These are phyloP conservation scores for Orthosia cruda DNA, from an alignment of 2,888 invertebrate genomes.

Conservation along the genomic window DNA sequence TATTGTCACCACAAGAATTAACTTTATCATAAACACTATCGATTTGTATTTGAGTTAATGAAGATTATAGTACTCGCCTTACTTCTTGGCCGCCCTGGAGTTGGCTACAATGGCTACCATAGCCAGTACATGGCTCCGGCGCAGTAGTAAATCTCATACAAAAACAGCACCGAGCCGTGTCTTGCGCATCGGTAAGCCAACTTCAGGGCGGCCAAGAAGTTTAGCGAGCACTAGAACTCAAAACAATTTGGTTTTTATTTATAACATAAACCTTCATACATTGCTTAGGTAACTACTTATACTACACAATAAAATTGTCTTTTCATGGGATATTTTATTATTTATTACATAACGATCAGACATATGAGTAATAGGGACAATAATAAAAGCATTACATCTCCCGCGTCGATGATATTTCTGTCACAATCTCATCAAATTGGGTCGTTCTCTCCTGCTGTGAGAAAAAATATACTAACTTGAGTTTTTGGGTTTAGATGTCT, in stretches of 20 bases:
- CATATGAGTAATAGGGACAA: conserved; percentile 16
- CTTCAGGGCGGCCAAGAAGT: too few relatives aligned
- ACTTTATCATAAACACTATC: background rate
- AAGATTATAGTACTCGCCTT: too few relatives aligned
- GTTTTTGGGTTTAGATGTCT: background rate
- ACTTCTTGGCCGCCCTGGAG: too few relatives aligned
- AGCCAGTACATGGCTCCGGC: too few relatives aligned
- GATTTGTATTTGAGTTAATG: too few relatives aligned
- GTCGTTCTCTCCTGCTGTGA: conserved; percentile 70
- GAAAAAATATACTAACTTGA: conserved; percentile 19
- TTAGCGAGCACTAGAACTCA: too few relatives aligned
- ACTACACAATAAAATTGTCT: background rate
- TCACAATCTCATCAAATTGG: conserved; percentile 71
- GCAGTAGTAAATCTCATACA: too few relatives aligned
- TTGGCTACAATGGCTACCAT: too few relatives aligned
- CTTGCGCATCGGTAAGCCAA: too few relatives aligned
- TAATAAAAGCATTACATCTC: conserved; percentile 55
- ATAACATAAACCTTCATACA: background rate
- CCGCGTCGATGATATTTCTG: conserved; percentile 69
- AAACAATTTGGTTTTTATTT: too few relatives aligned
- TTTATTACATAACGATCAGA: background rate
- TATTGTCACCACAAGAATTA: background rate
- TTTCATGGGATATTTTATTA: conserved; percentile 1
- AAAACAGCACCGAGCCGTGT: too few relatives aligned
- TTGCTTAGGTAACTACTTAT: background rate